Evolutionary conservation across 2,888 invertebrate species (phyloP), one percentile per base, ranked within the genome.

Genomic region (Labia minor): DNA sequence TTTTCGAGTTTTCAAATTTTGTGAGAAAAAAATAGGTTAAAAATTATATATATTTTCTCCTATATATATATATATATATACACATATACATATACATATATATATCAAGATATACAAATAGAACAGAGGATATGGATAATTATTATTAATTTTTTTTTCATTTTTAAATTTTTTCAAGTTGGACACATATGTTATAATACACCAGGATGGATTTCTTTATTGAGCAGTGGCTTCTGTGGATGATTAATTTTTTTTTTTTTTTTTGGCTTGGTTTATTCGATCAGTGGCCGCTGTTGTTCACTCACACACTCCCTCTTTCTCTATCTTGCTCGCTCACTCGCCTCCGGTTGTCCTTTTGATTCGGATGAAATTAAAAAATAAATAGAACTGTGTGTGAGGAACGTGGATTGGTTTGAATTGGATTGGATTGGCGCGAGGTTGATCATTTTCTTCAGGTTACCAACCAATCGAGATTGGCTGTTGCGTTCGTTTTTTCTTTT

Each of bases 341-440:
- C 49, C 49, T 49, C 49, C 49, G 49, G 49, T 49, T 49, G n/a
- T 49, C n/a, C 49, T 49, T 49, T 49, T 49, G 49, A 49, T 49
- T 14, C 49, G 16, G 49, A 14, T 3, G 3, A 49, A 49, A 49
- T 49, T 49, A 49, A 49, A 49, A 49, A 49, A 49, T 49, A 49
- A 49, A 49, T 49, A 49, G 49, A 49, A 49, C 14, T 14, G 49
- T 8, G 11, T 33, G 6, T 3, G 49, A 49, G 49, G 14, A 3
- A 16, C 14, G 49, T 10, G 49, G n/a, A n/a, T n/a, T n/a, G n/a
- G n/a, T n/a, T n/a, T n/a, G n/a, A n/a, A n/a, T n/a, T n/a, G n/a
- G n/a, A n/a, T n/a, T 49, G 6, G 49, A 49, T 49, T 49, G 49
- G 49, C 49, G 14, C 49, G 49, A 49, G 16, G 33, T 14, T 49